Base-by-base conservation (phyloP, 2,797 vertebrate genomes). In the Cottoperca gobio region DNA sequence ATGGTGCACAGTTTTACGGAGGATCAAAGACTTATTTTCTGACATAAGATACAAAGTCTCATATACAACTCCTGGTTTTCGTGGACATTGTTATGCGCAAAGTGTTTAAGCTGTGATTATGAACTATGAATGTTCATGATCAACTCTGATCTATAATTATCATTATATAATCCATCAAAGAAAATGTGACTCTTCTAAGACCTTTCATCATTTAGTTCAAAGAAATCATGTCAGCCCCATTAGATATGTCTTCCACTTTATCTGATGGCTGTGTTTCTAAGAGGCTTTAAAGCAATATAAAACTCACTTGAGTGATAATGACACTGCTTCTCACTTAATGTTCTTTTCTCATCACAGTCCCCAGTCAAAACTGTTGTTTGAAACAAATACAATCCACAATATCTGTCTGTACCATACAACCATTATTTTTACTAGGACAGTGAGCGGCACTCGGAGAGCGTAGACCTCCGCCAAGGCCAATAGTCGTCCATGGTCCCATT, bases 171-270 rank as follows among this genome's bases (percentile, higher is more conserved):
- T 86, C 79, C 90, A 87, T 92, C 92, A 92, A 89, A 92, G 87
- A 83, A 88, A 85, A 72, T 78, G 70, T 82, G 87, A 81, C 70
- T 80, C 84, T 73, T 85, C 73, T 79, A 70, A 87, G 81, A 89
- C 73, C 81, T 92, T 89, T 92, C 82, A 91, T 91, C 86, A 88
- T 70, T 71, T 52, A 89, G 88, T 92, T 93, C 88, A 93, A 90
- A 93, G 85, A 84, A 82, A 83, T 48, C 73, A 72, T 57, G 73
- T 88, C 82, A 83, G 73, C 62, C 73, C 60, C 76, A 49, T 76
- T 80, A 70, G 70, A 83, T 86, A 78, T 46, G 79, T 81, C 73
- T 76, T 60, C 46, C n/a, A 33, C 75, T 77, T 90, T 88, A 93
- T 92, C 91, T 88, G 90, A 93, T 91, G 80, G 69, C 67, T 87